A percentile compares a stretch with the other conserved stretches of the same genome.
These are phyloP conservation scores for Lucilia sericata DNA, from an alignment of 1,140 invertebrate species.

Conservation along the genomic window DNA sequence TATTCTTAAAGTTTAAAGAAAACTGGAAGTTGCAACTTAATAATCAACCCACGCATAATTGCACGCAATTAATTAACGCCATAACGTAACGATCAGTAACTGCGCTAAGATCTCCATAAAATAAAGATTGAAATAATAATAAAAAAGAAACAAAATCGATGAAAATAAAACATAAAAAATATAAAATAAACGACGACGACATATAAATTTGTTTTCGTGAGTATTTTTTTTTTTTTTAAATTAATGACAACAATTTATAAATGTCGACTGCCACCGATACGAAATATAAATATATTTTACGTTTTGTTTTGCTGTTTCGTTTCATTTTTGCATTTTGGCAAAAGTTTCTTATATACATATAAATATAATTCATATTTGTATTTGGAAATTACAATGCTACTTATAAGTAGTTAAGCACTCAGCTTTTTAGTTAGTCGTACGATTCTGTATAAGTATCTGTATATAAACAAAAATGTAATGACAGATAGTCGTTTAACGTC, in stretches of 20 bases:
- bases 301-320: neutral
- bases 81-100: neutral
- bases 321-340: neutral
- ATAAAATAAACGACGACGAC: neutral
- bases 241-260: slow-evolving; percentile 39
- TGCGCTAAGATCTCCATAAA: neutral
- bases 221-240: slow-evolving; percentile 21
- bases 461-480: neutral
- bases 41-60: slow-evolving; percentile 31
- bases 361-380: neutral
- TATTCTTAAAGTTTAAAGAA: neutral
- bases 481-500: slow-evolving; percentile 31
- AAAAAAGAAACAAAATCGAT: neutral
- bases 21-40: slow-evolving; percentile 33
- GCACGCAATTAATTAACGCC: neutral
- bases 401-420: neutral
- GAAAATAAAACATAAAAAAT: neutral
- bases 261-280: slow-evolving; percentile 38
- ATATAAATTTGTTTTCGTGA: slow-evolving; percentile 28
- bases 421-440: too few species aligned
- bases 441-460: neutral
- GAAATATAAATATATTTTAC: neutral
- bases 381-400: neutral
- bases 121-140: neutral
- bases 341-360: neutral